These are phyloP conservation scores for Muscicapa adusta DNA, from an alignment of 2,113 vertebrate genomes.

Conservation along the genomic window DNA sequence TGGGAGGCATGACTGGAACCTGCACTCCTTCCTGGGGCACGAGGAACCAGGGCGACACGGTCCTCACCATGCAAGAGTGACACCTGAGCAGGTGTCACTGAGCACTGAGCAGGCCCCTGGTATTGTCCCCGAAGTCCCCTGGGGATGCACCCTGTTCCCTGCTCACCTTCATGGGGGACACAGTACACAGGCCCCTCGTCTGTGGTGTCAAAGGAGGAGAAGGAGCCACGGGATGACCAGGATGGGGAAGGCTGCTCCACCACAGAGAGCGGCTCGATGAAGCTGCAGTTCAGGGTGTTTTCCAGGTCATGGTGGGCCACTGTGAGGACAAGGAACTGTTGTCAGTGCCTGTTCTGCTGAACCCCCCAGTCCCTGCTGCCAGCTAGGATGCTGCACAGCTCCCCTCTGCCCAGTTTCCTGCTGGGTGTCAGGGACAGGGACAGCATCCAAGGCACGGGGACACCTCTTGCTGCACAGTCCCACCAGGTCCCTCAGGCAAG, in stretches of 20 bases:
- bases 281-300: slow-evolving; percentile 96
- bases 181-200: slow-evolving; percentile 95
- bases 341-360: not conserved
- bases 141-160: not conserved
- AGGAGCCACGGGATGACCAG: slow-evolving; percentile 95
- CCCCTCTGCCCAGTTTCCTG: not conserved
- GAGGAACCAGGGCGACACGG: accelerated
- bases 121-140: accelerated
- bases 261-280: slow-evolving; percentile 89
- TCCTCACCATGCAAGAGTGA: not conserved
- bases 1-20: not conserved
- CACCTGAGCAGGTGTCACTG: no score
- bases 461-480: not conserved
- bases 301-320: slow-evolving; percentile 95
- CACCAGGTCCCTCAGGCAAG: not conserved
- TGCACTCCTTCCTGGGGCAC: not conserved
- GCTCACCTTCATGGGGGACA: slow-evolving; percentile 91
- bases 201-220: slow-evolving; percentile 94
- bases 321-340: slow-evolving; percentile 48
- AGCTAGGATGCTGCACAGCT: not conserved
- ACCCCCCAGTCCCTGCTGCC: accelerated
- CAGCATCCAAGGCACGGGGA: not conserved
- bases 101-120: not conserved
- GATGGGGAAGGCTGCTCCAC: slow-evolving; percentile 91
- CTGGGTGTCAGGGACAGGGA: not conserved